phyloP scores from a whole-genome alignment of 2,113 vertebrate species.

The Prionailurus viverrinus region DNA sequence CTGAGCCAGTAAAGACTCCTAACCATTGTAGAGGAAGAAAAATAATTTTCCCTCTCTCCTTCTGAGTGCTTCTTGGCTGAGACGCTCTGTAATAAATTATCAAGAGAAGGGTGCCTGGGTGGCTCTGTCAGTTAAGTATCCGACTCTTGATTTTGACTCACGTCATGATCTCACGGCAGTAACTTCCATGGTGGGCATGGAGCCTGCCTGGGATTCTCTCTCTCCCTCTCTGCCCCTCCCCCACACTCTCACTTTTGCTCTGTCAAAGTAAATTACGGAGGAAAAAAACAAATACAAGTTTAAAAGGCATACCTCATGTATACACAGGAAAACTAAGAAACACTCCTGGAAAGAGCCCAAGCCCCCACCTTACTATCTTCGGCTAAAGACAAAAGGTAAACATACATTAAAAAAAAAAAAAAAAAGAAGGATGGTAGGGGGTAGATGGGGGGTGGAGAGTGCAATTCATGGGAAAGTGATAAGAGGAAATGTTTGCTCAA shows the following conservation, averaged over 20 bases:
- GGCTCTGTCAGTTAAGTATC: too few relatives aligned
- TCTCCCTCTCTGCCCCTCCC: too few relatives aligned
- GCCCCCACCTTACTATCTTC: not conserved
- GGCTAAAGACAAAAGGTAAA: not conserved
- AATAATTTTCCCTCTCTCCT: not conserved
- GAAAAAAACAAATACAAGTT: not conserved
- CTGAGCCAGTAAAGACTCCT: not conserved
- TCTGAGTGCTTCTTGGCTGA: not conserved
- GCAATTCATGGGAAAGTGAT: not conserved
- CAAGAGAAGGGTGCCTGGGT: not conserved
- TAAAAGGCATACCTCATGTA: not conserved
- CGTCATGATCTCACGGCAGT: too few relatives aligned
- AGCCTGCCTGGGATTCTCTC: too few relatives aligned
- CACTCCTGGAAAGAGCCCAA: not conserved
- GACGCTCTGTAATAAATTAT: not conserved
- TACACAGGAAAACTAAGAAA: not conserved
- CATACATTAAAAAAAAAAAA: too few relatives aligned
- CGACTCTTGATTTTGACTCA: too few relatives aligned
- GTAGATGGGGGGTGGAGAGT: rapidly evolving
- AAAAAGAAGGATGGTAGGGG: not conserved
- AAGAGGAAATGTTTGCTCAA: not conserved
- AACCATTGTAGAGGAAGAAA: not conserved
- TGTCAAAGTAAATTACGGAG: too few relatives aligned
- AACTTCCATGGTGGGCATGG: too few relatives aligned
- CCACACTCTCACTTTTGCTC: too few relatives aligned